Base-by-base conservation (phyloP, 2,888 invertebrate genomes). In the Saturnia pavonia region DNA sequence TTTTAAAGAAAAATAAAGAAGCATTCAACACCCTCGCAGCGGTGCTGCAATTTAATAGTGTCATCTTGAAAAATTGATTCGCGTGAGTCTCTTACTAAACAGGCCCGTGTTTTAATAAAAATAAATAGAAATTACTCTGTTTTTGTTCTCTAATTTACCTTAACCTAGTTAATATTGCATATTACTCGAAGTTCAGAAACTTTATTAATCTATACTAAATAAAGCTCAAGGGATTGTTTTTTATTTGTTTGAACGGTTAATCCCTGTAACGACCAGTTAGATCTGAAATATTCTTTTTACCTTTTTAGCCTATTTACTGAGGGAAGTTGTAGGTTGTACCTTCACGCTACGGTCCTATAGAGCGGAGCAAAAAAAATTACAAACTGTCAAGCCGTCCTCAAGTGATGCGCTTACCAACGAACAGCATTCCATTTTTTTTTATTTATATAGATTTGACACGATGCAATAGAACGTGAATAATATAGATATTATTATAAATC, bases 61-160 rank as follows among this genome's bases (percentile, higher is more conserved):
- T 54, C 68, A 68, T 68, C 68, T 69, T 69, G 69, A 69, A 43
- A 69, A 69, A 69, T 69, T 69, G 45, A 69, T 63, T 45, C 57
- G 27, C 69, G 69, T 69, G 69, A 69, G 60, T 42, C 43, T 43
- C 19, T 69, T 69, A 69, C 60, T 45, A 69, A 69, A 57, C 45
- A 27, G 57, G 57, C 19, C 27, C n/a, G 11, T 67, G 45, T 48
- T 67, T 54, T 22, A 43, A 43, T 43, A 43, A 43, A 48, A 48
- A 3, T 16, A 48, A 6, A 16, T 48, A 48, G 48, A 48, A 48
- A 4, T 43, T 12, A 43, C 11, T 7, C 8, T 19, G 19, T 19
- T 48, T 48, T 48, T 19, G 34, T 34, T 48, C 19, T 48, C 19
- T 48, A 16, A 48, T 48, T 48, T 6, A 43, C 14, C 48, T 16